Evolutionary conservation across 1,140 invertebrate genomes (phyloP).

Genomic region (Lethrus apterus): DNA sequence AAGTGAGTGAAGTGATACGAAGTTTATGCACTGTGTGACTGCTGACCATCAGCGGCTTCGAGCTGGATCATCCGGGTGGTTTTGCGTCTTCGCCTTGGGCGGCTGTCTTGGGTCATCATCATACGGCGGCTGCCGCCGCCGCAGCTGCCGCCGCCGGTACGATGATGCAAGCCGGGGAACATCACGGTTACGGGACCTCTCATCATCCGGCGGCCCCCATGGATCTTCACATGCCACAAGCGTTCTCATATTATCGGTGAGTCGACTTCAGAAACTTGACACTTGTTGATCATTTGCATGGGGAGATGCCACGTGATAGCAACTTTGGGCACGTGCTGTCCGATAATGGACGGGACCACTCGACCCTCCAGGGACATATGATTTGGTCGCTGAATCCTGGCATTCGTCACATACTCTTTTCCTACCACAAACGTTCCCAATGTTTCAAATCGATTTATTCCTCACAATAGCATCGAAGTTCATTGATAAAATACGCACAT

Average conservation of each 20-base stretch:
- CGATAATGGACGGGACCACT: too few species aligned
- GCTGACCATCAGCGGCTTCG: conserved; percentile 37
- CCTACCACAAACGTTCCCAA: too few species aligned
- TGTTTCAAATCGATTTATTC: too few species aligned
- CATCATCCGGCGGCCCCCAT: conserved; percentile 64
- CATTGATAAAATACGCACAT: too few species aligned
- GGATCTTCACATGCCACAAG: conserved; percentile 80
- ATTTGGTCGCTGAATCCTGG: too few species aligned
- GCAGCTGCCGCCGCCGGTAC: conserved; percentile 52
- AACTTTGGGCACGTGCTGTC: conserved; percentile 31
- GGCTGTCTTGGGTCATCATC: conserved; percentile 56
- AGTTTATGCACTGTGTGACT: conserved; percentile 18
- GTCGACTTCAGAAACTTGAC: conserved; percentile 30
- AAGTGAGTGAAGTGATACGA: conserved; percentile 18
- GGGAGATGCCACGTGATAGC: conserved; percentile 33
- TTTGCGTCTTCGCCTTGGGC: conserved; percentile 64
- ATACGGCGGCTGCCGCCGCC: conserved; percentile 44
- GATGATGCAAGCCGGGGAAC: conserved; percentile 49
- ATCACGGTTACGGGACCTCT: conserved; percentile 42
- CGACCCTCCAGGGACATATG: too few species aligned
- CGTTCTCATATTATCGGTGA: conserved; percentile 82
- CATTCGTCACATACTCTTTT: too few species aligned
- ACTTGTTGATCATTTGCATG: conserved; percentile 39
- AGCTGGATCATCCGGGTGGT: conserved; percentile 61
- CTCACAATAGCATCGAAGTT: too few species aligned